These are phyloP conservation scores for Tauraco hartlaubi DNA, from an alignment of 2,797 vertebrate species.

Conservation along the genomic window DNA sequence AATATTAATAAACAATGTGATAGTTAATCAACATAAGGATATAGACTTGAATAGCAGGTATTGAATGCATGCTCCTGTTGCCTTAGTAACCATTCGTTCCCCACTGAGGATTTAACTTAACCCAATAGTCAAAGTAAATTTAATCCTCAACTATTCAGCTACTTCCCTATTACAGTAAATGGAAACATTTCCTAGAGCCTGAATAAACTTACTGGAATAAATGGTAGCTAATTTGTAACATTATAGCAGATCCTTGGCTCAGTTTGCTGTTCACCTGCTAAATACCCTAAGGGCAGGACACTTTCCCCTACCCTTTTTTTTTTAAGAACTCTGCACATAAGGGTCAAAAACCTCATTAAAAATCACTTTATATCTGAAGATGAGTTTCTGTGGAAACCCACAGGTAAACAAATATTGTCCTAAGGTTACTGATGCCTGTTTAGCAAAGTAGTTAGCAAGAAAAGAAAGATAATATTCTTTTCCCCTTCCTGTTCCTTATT, in stretches of 20 bases:
- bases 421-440: background rate
- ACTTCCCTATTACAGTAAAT: background rate
- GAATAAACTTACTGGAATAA: background rate
- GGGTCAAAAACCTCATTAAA: background rate
- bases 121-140: background rate
- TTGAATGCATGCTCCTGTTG: background rate
- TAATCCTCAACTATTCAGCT: background rate
- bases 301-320: background rate
- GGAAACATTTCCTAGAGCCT: background rate
- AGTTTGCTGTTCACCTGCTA: background rate
- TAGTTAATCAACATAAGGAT: slow-evolving; percentile 7
- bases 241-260: background rate
- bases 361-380: background rate
- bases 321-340: background rate
- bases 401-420: background rate
- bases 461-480: background rate
- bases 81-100: slow-evolving; percentile 48
- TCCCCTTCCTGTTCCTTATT: background rate
- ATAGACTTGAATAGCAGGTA: slow-evolving; percentile 45
- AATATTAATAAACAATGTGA: slow-evolving; percentile 37
- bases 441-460: background rate
- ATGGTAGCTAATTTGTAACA: background rate
- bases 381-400: background rate
- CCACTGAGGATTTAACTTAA: slow-evolving; percentile 19
- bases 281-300: background rate